These are phyloP conservation scores for Colistium nudipinnis DNA, from an alignment of 2,113 vertebrate genomes.

Conservation along the genomic window DNA sequence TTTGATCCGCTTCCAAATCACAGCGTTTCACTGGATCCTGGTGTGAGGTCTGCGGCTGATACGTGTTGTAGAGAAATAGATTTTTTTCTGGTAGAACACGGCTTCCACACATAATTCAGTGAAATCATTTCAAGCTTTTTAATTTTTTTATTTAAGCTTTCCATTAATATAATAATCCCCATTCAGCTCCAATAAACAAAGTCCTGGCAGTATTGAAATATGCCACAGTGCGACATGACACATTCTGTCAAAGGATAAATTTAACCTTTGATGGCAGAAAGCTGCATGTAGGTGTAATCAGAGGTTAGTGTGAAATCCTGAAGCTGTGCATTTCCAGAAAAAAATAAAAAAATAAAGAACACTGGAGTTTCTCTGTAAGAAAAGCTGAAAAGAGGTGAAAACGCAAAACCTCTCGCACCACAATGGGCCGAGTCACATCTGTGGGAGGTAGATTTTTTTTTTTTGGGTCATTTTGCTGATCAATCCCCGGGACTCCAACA, in stretches of 20 bases:
- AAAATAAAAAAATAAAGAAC: no score
- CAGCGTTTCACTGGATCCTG: neutral
- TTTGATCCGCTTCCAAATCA: no score
- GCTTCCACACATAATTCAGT: neutral
- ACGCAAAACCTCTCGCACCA: conserved; percentile 14
- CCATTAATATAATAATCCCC: neutral
- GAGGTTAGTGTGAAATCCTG: conserved; percentile 1
- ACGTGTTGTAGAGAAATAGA: no score
- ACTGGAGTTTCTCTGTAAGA: neutral
- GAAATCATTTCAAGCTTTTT: neutral
- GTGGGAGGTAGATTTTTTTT: conserved; percentile 46
- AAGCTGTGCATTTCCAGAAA: conserved; percentile 23
- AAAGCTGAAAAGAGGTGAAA: conserved; percentile 29
- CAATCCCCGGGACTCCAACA: conserved; percentile 42
- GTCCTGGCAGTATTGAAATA: neutral
- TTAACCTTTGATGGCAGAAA: conserved; percentile 1
- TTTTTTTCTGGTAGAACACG: neutral
- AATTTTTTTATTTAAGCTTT: neutral
- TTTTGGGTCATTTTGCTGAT: conserved; percentile 45
- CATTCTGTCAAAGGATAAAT: neutral
- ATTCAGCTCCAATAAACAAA: neutral
- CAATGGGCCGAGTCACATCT: conserved; percentile 24
- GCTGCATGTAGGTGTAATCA: neutral
- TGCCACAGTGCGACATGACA: neutral
- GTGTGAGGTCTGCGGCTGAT: neutral